Evolutionary conservation across 2,888 invertebrate genomes (phyloP), one percentile per base, ranked within the genome.

Genomic region (Adelphocoris suturalis): DNA sequence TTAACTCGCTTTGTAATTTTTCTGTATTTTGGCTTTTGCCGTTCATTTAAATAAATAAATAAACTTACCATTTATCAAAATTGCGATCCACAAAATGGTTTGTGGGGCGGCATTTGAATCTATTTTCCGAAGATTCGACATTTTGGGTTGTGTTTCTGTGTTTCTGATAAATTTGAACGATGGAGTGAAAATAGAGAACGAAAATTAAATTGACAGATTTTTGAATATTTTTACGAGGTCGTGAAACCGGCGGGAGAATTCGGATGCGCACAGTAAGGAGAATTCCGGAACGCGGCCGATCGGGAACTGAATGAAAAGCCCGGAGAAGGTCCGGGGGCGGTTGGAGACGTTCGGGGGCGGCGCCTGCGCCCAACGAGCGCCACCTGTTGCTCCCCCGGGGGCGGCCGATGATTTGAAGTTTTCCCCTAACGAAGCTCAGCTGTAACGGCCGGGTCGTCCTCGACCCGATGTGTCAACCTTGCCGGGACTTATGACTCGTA

Each of bases 271-370:
- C 68, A 23, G 68, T 52, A 7, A 11, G 11, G n/a, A 68, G 5
- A 7, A 68, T 23, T 23, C 23, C 68, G 68, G 1, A 12, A 68
- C 68, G 68, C 68, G 68, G 68, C 68, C 68, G 68, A 68, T 68
- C 12, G 68, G 68, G 68, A 68, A 68, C 68, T 68, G 68, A 68
- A 68, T 68, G 68, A 13, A 23, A 68, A 68, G 68, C 68, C 68
- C 12, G 23, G 11, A 7, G 12, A 68, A 23, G 23, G 23, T 13
- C 68, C 68, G 68, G 68, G 68, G 68, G 68, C 68, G 68, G 68
- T 68, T 12, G 23, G 23, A n/a, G 19, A 11, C 11, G 16, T 3
- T 16, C 16, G 61, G 68, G 61, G 68, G 68, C 68, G 68, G 68
- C 68, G 68, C 23, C 19, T 23, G 68, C 68, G 68, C 27, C 3